phyloP scores from a whole-genome alignment of 2,113 vertebrate species.

The Oryzias woworae region DNA sequence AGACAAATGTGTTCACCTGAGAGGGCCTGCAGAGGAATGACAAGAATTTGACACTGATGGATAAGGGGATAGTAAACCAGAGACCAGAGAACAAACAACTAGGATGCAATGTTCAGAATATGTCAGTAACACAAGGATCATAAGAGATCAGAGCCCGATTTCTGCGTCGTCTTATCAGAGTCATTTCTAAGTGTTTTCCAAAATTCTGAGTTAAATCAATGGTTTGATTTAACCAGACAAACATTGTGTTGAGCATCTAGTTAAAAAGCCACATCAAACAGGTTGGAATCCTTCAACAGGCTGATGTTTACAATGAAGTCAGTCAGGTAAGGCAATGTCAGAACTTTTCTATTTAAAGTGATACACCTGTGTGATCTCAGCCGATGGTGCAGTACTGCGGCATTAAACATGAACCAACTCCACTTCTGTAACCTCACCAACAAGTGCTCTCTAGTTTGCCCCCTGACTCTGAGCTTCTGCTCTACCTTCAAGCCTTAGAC shows the following conservation, averaged over 20 bases:
- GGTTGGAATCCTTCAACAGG: too few relatives aligned
- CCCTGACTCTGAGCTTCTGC: slow-evolving; percentile 9
- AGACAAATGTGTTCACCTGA: slow-evolving; percentile 30
- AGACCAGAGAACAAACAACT: neutral
- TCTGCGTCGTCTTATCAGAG: too few relatives aligned
- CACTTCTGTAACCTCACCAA: slow-evolving; percentile 20
- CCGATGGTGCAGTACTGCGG: too few relatives aligned
- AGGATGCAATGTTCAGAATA: neutral
- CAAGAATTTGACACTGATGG: slow-evolving; percentile 42
- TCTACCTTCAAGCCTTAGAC: slow-evolving; percentile 31
- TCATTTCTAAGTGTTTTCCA: too few relatives aligned
- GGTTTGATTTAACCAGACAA: neutral
- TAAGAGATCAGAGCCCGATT: neutral
- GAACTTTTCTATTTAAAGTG: too few relatives aligned
- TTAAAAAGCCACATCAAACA: too few relatives aligned
- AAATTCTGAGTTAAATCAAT: too few relatives aligned
- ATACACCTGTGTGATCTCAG: too few relatives aligned
- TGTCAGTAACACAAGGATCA: neutral
- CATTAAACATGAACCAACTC: neutral
- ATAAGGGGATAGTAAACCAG: neutral
- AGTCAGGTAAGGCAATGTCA: neutral
- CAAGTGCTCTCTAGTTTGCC: slow-evolving; percentile 15
- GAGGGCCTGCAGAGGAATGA: slow-evolving; percentile 26
- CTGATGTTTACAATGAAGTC: neutral
- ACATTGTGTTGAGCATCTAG: too few relatives aligned